Evolutionary conservation across 30 jellyfish, hydroid and myxozoan species (phyloP).

Genomic region (Aurelia aurita): DNA sequence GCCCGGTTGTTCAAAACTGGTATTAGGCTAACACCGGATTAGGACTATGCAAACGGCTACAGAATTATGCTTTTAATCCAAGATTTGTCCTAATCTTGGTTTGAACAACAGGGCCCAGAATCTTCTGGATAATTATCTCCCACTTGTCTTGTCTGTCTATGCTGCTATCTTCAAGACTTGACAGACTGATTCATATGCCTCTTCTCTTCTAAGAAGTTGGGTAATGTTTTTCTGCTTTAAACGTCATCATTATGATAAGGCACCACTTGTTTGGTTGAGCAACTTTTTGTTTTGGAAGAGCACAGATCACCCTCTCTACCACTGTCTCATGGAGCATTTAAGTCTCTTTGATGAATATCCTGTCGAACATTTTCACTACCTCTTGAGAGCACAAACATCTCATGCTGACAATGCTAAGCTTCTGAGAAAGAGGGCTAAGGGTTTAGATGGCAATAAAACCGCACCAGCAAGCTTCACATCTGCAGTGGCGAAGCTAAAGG

Average conservation of each 20-base stretch:
- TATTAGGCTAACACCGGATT: no score
- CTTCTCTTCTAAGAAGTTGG: constrained; percentile 32
- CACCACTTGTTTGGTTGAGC: constrained; percentile 39
- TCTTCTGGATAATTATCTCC: constrained; percentile 32
- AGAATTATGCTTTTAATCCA: no score
- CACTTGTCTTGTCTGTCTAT: constrained; percentile 24
- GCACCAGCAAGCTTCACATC: no score
- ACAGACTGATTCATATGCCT: neutral
- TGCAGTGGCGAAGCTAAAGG: no score
- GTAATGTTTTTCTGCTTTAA: constrained; percentile 27
- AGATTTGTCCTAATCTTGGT: no score
- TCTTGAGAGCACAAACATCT: constrained; percentile 12
- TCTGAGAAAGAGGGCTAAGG: constrained; percentile 21
- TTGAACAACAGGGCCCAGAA: no score
- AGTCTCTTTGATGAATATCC: constrained; percentile 36
- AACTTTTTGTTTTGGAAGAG: constrained; percentile 27
- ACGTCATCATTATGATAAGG: constrained; percentile 22
- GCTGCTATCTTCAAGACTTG: constrained; percentile 23
- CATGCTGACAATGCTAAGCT: constrained; percentile 33
- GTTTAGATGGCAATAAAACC: neutral
- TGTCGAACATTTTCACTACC: constrained; percentile 29
- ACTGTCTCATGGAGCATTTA: constrained; percentile 6
- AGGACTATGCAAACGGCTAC: no score
- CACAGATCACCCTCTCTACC: constrained; percentile 15
- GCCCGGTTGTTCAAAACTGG: no score